Evolutionary conservation across 2,888 invertebrate species (phyloP).

Genomic region (Crepidodera aurea): DNA sequence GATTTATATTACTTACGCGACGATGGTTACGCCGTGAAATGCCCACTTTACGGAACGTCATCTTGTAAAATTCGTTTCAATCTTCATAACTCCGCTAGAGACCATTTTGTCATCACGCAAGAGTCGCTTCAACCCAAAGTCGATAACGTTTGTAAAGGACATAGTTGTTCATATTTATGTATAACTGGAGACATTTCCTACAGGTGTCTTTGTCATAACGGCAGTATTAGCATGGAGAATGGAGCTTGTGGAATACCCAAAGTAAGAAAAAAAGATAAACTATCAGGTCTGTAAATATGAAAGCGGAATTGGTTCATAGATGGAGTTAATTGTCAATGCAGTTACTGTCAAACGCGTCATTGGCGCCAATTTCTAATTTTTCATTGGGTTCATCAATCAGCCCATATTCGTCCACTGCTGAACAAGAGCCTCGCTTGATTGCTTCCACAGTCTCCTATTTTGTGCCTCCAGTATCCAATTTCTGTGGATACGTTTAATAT

Average conservation of each 20-base stretch:
- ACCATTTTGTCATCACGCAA: constrained; percentile 66
- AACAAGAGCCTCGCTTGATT: no score
- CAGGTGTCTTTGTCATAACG: constrained; percentile 68
- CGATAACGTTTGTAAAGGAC: constrained; percentile 64
- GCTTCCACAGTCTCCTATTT: no score
- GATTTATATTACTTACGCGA: constrained; percentile 75
- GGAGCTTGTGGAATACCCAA: constrained; percentile 49
- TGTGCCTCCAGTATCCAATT: no score
- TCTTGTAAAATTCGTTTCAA: constrained; percentile 62
- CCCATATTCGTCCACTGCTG: no score
- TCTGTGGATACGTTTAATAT: no score
- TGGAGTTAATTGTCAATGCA: no score
- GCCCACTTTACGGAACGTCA: constrained; percentile 64
- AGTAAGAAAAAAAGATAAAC: constrained; percentile 26
- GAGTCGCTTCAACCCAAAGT: constrained; percentile 64
- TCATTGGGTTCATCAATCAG: no score
- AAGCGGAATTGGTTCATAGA: no score
- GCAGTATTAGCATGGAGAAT: constrained; percentile 56
- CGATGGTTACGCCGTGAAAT: constrained; percentile 67
- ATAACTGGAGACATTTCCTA: constrained; percentile 63
- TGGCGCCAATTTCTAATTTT: no score
- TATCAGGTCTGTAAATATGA: no score
- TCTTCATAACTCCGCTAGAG: constrained; percentile 61
- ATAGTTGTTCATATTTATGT: constrained; percentile 70
- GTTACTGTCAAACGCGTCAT: no score